A percentile compares a stretch with the other conserved stretches of the same genome.
These are phyloP conservation scores for Nemapogon koenigi DNA, from an alignment of 2,888 invertebrate species.

Conservation along the genomic window DNA sequence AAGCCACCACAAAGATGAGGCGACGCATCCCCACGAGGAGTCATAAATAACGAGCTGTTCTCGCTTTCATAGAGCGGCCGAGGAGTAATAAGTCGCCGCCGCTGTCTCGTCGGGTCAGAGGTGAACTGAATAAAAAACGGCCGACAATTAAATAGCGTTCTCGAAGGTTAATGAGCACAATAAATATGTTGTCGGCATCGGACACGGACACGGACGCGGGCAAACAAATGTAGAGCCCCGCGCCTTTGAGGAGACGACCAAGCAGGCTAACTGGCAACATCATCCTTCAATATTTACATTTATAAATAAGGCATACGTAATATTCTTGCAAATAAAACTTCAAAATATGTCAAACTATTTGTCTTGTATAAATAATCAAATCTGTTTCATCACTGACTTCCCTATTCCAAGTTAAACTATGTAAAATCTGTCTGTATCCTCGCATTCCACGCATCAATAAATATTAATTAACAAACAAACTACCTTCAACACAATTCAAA, in stretches of 20 bases:
- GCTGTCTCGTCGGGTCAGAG: constrained; percentile 39
- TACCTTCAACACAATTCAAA: too few relatives aligned
- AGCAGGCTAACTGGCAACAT: too few relatives aligned
- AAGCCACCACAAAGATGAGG: constrained; percentile 59
- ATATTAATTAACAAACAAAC: too few relatives aligned
- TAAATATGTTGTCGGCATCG: constrained; percentile 66
- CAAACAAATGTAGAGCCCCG: constrained; percentile 54
- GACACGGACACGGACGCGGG: constrained; percentile 45
- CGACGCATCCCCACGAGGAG: constrained; percentile 48
- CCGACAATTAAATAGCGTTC: constrained; percentile 65
- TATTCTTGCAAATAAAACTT: too few relatives aligned
- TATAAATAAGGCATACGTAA: too few relatives aligned
- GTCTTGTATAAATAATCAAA: too few relatives aligned
- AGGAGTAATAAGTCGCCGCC: constrained; percentile 59
- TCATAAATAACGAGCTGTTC: constrained; percentile 61
- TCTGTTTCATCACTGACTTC: too few relatives aligned
- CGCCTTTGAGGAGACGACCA: constrained; percentile 51
- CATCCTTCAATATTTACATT: too few relatives aligned
- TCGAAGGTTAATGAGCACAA: constrained; percentile 65
- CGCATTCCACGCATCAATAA: too few relatives aligned
- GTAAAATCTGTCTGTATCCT: too few relatives aligned
- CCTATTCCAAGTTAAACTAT: too few relatives aligned
- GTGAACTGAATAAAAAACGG: constrained; percentile 65
- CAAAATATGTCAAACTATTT: too few relatives aligned
- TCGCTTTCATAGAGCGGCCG: constrained; percentile 59